Conservation (phyloP, 2,113 vertebrate genomes). For the Aegithalos caudatus region DNA sequence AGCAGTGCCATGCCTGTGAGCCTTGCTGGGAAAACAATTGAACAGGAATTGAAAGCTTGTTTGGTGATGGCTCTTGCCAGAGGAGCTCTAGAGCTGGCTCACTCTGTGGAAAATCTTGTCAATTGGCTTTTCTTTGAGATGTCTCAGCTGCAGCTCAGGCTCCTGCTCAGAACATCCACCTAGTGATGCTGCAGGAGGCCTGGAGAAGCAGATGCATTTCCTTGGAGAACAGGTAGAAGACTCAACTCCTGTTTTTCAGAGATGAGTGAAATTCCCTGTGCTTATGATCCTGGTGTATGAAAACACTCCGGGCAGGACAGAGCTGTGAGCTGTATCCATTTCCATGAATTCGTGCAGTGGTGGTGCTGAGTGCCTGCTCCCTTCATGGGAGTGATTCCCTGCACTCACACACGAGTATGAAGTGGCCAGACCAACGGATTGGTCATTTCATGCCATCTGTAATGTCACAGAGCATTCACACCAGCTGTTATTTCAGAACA, state of each 20-base stretch:
- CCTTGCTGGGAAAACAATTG: background rate
- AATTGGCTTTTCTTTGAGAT: background rate
- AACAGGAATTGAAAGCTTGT: background rate
- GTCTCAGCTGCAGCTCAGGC: background rate
- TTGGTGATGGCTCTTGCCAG: background rate
- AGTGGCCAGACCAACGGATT: fast-evolving
- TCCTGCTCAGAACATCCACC: background rate
- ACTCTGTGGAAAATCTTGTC: background rate
- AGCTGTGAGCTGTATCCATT: background rate
- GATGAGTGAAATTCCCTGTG: background rate
- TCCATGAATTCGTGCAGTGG: fast-evolving
- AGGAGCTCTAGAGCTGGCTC: background rate
- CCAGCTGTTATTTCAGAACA: background rate
- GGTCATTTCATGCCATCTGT: background rate
- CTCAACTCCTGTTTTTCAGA: background rate
- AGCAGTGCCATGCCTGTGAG: background rate
- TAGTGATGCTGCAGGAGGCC: background rate
- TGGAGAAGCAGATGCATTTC: background rate
- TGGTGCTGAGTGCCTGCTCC: fast-evolving
- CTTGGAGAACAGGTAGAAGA: background rate
- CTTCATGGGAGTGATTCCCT: background rate
- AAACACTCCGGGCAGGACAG: fast-evolving
- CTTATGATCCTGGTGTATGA: fast-evolving
- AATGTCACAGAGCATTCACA: background rate
- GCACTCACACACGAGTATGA: background rate